Base-by-base conservation (phyloP, 2,113 vertebrate species). In the Cochlearius cochlearius region DNA sequence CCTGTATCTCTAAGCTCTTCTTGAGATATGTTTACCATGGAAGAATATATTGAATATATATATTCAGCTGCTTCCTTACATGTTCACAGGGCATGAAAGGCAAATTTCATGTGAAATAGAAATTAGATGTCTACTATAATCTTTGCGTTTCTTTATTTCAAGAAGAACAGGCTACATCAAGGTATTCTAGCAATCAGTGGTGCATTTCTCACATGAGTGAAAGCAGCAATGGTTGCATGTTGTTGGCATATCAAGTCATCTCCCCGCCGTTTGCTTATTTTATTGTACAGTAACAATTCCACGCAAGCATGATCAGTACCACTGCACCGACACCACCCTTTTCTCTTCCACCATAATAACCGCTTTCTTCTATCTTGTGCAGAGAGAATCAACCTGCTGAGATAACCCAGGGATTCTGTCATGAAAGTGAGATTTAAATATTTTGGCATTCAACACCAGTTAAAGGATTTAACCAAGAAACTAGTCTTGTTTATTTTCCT, bases 311-410 rank as follows among this genome's bases (percentile, higher is more conserved):
- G 2, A 36, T 71, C 6, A 11, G 49, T 73, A 30, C 4, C 4
- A 5, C 41, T 62, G 6, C 39, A 16, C 9, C 47, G 26, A 56
- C 7, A 58, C 39, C 20, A 30, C 15, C 4, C 3, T 10, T 83
- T 89, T 27, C 4, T 20, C 30, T 79, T 41, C 36, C 32, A 45
- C 20, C 1, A 0, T 39, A 60, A 29, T 12, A 85, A 63, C 29
- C 3, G 1, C 3, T 59, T 87, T 29, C 5, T 39, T 50, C 11
- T 45, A 0, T 26, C 20, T 52, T 59, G 7, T 23, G 9, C 25
- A 66, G 41, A 60, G 74, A 47, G 53, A 77, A 56, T 36, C 39
- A 52, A 58, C 38, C 29, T 92, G 8, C 15, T 49, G 36, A 86
- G 39, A 29, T n/a, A 78, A 39, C 11, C 8, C 30, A 32, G 45